phyloP scores from a whole-genome alignment of 2,113 vertebrate genomes.

The Peucedramus taeniatus region DNA sequence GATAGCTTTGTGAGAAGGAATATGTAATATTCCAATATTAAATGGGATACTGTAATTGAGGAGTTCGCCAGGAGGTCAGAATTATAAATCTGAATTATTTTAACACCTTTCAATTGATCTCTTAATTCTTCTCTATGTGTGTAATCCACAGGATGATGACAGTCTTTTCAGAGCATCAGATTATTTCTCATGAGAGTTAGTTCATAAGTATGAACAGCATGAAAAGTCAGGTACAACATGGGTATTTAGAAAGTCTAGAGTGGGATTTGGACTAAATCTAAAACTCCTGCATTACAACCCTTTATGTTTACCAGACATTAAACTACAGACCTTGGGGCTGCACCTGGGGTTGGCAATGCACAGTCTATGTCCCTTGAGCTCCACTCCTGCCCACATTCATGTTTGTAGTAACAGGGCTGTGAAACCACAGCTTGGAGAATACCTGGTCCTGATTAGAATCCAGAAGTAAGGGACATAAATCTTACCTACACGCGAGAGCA shows the following conservation, averaged over 20 bases:
- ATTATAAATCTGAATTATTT: neutral
- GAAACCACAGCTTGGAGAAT: neutral
- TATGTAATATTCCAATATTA: neutral
- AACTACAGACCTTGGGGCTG: neutral
- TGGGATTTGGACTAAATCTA: neutral
- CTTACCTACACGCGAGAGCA: neutral
- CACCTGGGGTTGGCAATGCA: neutral
- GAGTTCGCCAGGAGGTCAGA: neutral
- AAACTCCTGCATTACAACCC: neutral
- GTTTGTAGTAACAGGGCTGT: neutral
- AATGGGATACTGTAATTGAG: neutral
- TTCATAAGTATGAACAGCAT: neutral
- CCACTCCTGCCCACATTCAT: neutral
- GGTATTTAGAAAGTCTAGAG: neutral
- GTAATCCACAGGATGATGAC: neutral
- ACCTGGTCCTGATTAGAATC: neutral
- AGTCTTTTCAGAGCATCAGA: neutral
- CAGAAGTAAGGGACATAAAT: neutral
- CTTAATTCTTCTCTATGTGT: neutral
- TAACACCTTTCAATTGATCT: neutral
- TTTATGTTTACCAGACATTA: neutral
- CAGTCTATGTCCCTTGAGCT: neutral
- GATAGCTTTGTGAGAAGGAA: neutral
- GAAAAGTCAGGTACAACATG: neutral
- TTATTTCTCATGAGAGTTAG: neutral